Percentiles rank a stretch among this genome's conserved stretches.
Evolutionary conservation across 2,113 vertebrate genomes (phyloP).

Genomic region (Labeo catla): DNA sequence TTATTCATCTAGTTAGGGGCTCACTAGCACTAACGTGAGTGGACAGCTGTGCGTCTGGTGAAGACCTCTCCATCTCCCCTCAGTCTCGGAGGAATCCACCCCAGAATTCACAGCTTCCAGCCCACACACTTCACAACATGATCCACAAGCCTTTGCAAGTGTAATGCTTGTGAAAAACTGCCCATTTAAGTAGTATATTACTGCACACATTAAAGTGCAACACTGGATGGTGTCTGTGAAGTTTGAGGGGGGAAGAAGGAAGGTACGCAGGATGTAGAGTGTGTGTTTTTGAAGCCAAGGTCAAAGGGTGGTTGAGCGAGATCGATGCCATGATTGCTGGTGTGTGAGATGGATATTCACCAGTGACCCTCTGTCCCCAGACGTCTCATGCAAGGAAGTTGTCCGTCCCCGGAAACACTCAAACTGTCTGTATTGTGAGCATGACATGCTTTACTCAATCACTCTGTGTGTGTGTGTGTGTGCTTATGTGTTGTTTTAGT

Average conservation of each 20-base stretch:
- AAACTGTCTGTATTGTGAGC: constrained; percentile 2
- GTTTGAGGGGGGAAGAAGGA: background rate
- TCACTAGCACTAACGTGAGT: constrained; percentile 68
- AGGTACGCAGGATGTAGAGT: background rate
- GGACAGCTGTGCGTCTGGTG: constrained; percentile 69
- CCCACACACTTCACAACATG: constrained; percentile 33
- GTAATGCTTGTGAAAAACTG: background rate
- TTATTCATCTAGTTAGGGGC: constrained; percentile 70
- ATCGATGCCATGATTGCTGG: constrained; percentile 57
- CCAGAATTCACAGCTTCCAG: constrained; percentile 48
- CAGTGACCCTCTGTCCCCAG: constrained; percentile 51
- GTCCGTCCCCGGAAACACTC: constrained; percentile 23
- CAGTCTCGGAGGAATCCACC: constrained; percentile 61
- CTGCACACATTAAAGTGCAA: background rate
- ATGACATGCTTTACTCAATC: constrained; percentile 21
- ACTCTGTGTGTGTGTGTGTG: constrained; percentile 4
- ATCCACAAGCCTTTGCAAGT: background rate
- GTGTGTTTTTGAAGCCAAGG: constrained; percentile 43
- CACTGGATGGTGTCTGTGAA: background rate
- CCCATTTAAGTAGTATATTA: background rate
- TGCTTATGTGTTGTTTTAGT: background rate
- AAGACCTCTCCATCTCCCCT: constrained; percentile 63
- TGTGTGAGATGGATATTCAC: constrained; percentile 56
- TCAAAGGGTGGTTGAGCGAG: constrained; percentile 20
- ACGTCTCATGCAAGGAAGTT: constrained; percentile 37